Conservation (phyloP, 2,113 vertebrate genomes). For the Apodemus speciosus region DNA sequence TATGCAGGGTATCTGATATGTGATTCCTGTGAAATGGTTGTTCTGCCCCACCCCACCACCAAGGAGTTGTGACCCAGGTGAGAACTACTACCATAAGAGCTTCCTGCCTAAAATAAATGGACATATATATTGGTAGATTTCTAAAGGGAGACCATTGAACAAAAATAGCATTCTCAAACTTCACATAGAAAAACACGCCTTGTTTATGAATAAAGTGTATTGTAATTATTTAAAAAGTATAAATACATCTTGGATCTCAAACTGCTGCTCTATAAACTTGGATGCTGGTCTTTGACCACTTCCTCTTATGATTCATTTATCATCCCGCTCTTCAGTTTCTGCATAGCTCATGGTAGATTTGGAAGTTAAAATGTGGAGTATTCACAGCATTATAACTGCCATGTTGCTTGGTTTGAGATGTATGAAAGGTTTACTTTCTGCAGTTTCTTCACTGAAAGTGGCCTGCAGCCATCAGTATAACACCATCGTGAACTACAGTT, state of each 20-base stretch:
- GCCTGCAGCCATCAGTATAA: neutral
- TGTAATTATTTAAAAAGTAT: neutral
- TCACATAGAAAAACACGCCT: neutral
- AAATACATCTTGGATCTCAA: neutral
- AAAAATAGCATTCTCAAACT: neutral
- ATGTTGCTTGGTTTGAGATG: neutral
- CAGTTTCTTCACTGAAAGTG: neutral
- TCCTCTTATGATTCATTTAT: slow-evolving; percentile 8
- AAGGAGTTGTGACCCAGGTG: neutral
- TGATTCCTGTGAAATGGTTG: neutral
- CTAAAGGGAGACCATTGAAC: neutral
- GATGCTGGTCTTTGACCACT: neutral
- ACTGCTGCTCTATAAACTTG: neutral
- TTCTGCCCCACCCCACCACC: no score
- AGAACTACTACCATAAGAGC: neutral
- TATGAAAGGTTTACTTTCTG: slow-evolving; percentile 1
- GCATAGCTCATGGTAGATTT: neutral
- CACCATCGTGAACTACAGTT: slow-evolving; percentile 29
- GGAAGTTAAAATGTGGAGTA: slow-evolving; percentile 36
- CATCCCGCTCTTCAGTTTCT: slow-evolving; percentile 25
- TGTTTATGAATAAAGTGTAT: neutral
- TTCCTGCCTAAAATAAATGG: neutral
- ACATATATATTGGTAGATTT: neutral
- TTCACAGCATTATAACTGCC: neutral
- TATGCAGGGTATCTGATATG: neutral